phyloP scores from a whole-genome alignment of 2,113 vertebrate genomes.

The Notothenia rossii region DNA sequence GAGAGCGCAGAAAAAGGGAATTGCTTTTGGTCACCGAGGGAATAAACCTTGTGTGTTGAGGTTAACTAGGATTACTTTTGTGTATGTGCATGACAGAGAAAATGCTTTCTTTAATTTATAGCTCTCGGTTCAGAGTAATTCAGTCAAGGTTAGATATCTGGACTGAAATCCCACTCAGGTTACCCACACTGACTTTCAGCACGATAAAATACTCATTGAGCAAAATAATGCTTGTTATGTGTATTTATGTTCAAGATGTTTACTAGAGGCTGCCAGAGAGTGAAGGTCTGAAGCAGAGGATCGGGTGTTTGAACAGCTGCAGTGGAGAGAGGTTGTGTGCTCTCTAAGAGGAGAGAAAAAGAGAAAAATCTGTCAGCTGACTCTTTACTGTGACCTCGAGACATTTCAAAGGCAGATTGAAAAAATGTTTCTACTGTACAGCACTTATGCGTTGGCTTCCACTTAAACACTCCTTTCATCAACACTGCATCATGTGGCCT shows the following conservation, averaged over 20 bases:
- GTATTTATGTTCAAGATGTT: slow-evolving; percentile 11
- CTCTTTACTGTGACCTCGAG: slow-evolving; percentile 48
- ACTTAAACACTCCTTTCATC: slow-evolving; percentile 12
- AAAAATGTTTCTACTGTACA: background rate
- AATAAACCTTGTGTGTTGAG: slow-evolving; percentile 43
- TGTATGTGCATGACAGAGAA: slow-evolving; percentile 31
- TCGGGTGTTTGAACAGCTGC: slow-evolving; percentile 62
- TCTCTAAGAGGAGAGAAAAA: slow-evolving; percentile 33
- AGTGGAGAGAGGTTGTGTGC: background rate
- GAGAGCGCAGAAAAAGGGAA: slow-evolving; percentile 37
- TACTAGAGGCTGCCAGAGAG: background rate
- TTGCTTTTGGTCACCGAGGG: slow-evolving; percentile 58
- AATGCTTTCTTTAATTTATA: slow-evolving; percentile 49
- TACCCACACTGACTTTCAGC: slow-evolving; percentile 2
- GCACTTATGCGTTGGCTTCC: background rate
- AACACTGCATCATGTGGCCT: background rate
- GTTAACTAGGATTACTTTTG: slow-evolving; percentile 45
- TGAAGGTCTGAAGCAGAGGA: background rate
- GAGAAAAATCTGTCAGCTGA: slow-evolving; percentile 49
- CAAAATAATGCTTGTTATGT: background rate
- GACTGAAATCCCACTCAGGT: slow-evolving; percentile 18
- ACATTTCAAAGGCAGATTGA: slow-evolving; percentile 57
- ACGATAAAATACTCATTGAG: background rate
- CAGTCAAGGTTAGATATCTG: slow-evolving; percentile 35
- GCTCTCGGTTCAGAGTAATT: slow-evolving; percentile 14